phyloP scores from a whole-genome alignment of 1,140 invertebrate species.

The Pogonognathellus flavescens region DNA sequence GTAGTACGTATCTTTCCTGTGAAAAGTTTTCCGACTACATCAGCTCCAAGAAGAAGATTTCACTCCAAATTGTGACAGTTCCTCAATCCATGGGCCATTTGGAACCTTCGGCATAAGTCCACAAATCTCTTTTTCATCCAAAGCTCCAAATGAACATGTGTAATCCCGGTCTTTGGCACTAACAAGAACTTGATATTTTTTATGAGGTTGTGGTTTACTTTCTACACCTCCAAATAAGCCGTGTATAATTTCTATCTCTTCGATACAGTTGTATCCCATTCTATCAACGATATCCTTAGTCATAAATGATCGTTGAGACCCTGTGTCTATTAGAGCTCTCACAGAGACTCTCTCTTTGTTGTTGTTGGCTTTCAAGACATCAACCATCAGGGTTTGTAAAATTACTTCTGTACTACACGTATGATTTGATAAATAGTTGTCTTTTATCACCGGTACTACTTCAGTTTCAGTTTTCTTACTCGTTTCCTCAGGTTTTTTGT shows the following conservation, averaged over 20 bases:
- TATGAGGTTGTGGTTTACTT: neutral
- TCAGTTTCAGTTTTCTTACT: no score
- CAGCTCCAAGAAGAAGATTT: neutral
- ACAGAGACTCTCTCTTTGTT: neutral
- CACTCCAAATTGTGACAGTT: no score
- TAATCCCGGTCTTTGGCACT: neutral
- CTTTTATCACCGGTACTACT: neutral
- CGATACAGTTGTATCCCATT: neutral
- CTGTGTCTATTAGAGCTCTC: conserved; percentile 29
- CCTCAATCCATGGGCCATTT: neutral
- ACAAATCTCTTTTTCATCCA: neutral
- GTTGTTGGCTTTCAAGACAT: neutral
- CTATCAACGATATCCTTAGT: neutral
- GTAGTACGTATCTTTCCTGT: neutral
- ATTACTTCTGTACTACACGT: neutral
- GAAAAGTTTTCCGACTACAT: neutral
- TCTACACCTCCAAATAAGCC: conserved; percentile 12
- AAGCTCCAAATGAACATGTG: neutral
- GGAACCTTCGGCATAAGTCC: neutral
- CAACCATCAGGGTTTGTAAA: conserved; percentile 20
- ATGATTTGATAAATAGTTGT: neutral
- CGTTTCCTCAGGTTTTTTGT: conserved; percentile 64
- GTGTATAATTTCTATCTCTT: neutral
- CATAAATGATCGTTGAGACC: conserved; percentile 11
- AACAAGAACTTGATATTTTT: neutral